Evolutionary conservation across 2,888 invertebrate species (phyloP), one percentile per base, ranked within the genome.

Genomic region (Aricia artaxerxes): DNA sequence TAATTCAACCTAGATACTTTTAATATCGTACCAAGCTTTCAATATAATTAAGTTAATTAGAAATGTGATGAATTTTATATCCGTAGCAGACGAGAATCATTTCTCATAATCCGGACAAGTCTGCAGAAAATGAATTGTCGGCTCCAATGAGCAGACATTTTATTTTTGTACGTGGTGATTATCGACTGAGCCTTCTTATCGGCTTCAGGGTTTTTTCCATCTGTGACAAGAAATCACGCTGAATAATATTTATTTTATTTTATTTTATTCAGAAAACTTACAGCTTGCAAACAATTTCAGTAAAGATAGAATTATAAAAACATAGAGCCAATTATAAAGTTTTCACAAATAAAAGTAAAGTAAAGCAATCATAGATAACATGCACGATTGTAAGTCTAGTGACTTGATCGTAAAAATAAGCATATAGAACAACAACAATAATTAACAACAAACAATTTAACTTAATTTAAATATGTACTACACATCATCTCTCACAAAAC

Each of bases 61-160:
- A 69, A 69, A 16, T 38, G 69, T 69, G 35, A 69, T 69, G 35
- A 16, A 69, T 35, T 69, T 35, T 13, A 69, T 69, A 69, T 69
- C 69, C 35, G 69, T 69, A 69, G 31, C 64, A 64, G 31, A 64
- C 64, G 64, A 64, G 69, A 69, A 69, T 35, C 69, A 38, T 69
- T 69, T 69, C 69, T 69, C 69, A 69, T 69, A 69, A 69, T 69
- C 69, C 69, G 35, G 1, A 35, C 69, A 69, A 69, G 69, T 69
- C 69, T 38, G 69, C 69, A 69, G 69, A 69, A 69, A 69, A 69
- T 69, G 69, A 69, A 69, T 69, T 69, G 69, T 69, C 69, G 69
- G 69, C 35, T 38, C 35, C 69, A 69, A 69, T 69, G 69, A 38
- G 69, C 35, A 69, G 69, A 38, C 69, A 69, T 38, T 69, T 69